Conservation (phyloP, 2,113 vertebrate species). For the Clarias gariepinus region DNA sequence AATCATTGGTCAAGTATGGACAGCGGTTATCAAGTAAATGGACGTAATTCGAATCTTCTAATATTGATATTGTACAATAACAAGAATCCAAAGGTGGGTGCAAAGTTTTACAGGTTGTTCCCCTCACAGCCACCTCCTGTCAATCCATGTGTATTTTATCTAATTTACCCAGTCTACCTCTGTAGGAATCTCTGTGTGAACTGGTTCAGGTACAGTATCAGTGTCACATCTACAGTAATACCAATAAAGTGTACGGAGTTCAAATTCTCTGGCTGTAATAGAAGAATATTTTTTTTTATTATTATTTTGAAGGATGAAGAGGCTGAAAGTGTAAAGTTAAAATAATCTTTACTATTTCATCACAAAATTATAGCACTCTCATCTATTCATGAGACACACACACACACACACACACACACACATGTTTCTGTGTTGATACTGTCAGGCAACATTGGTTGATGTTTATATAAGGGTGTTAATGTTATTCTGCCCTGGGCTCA, state of each 20-base stretch:
- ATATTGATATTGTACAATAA: not conserved
- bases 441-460: constrained; percentile 43
- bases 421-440: constrained; percentile 36
- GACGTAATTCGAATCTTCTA: not conserved
- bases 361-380: not conserved
- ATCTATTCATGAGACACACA: constrained; percentile 20
- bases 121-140: not conserved
- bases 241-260: constrained; percentile 18
- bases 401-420: constrained; percentile 10
- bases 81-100: not conserved
- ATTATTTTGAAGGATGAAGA: too few species aligned
- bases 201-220: not conserved
- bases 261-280: constrained; percentile 27
- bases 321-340: too few species aligned
- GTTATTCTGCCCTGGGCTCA: constrained; percentile 44
- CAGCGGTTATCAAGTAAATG: not conserved
- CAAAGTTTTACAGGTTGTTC: not conserved
- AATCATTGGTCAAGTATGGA: too few species aligned
- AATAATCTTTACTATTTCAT: constrained; percentile 20
- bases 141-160: not conserved
- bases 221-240: not conserved
- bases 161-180: not conserved
- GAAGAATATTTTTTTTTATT: too few species aligned
- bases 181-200: not conserved
- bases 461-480: constrained; percentile 48